These are phyloP conservation scores for Saiga tatarica DNA, from an alignment of 2,113 vertebrate species.

Conservation along the genomic window DNA sequence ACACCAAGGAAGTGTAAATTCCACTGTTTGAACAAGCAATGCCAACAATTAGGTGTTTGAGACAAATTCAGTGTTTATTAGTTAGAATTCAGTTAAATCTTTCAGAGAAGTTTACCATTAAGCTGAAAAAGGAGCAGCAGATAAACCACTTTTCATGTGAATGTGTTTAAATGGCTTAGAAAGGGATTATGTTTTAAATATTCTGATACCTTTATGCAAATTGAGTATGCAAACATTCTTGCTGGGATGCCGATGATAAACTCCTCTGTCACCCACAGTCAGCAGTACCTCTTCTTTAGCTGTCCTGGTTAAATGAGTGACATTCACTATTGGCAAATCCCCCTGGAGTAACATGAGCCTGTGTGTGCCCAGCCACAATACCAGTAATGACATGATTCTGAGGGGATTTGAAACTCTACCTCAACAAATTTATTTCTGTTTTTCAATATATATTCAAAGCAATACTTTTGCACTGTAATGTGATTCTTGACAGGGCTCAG, in stretches of 20 bases:
- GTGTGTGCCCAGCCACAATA: slow-evolving; percentile 38
- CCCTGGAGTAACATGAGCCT: slow-evolving; percentile 58
- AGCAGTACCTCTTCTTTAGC: slow-evolving; percentile 71
- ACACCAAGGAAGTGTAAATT: neutral
- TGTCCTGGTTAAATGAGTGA: slow-evolving; percentile 72
- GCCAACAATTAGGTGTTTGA: neutral
- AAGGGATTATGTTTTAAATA: slow-evolving; percentile 52
- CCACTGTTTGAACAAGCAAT: neutral
- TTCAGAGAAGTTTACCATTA: slow-evolving; percentile 37
- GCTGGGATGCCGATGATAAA: slow-evolving; percentile 62
- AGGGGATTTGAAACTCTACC: slow-evolving; percentile 77
- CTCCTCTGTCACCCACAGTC: slow-evolving; percentile 62
- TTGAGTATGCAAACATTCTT: slow-evolving; percentile 40
- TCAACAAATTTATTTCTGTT: slow-evolving; percentile 80
- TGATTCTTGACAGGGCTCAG: slow-evolving; percentile 92
- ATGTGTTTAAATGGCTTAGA: slow-evolving; percentile 47
- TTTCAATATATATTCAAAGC: slow-evolving; percentile 85
- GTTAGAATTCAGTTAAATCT: neutral
- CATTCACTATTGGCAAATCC: slow-evolving; percentile 69
- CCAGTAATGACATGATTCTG: slow-evolving; percentile 79
- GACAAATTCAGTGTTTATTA: neutral
- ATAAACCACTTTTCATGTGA: slow-evolving; percentile 25
- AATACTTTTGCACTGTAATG: slow-evolving; percentile 87
- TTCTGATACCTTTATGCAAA: slow-evolving; percentile 57
- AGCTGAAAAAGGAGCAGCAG: neutral